Conservation (phyloP, 1,140 invertebrate genomes). For the Ceratitis capitata region DNA sequence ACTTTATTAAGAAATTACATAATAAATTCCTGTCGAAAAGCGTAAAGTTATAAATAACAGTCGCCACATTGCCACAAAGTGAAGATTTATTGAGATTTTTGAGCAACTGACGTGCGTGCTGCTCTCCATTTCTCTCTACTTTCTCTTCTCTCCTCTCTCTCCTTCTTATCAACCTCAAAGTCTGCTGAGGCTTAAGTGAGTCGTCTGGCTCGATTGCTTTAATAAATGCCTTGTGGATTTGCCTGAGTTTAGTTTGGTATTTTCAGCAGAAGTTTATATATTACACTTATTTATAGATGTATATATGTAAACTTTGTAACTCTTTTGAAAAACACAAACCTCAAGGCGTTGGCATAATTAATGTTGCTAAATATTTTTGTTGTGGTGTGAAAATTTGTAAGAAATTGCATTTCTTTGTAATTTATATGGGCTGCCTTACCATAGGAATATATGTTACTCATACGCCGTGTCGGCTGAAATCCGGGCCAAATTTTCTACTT, state of each 20-base stretch:
- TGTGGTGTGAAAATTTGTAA: neutral
- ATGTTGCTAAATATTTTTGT: neutral
- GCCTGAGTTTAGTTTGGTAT: neutral
- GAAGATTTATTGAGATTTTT: conserved; percentile 16
- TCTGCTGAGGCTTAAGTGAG: neutral
- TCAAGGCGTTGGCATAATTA: neutral
- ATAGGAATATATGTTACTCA: neutral
- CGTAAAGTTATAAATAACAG: conserved; percentile 36
- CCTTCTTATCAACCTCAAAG: no score
- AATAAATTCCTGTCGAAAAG: conserved; percentile 21
- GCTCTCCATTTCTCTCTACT: no score
- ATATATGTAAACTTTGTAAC: neutral
- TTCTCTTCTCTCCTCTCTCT: no score
- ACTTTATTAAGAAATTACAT: conserved; percentile 38
- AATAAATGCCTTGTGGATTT: neutral
- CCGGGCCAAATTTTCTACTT: no score
- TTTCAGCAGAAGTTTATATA: no score
- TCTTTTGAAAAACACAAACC: neutral
- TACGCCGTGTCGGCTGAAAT: neutral
- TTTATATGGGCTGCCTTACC: neutral
- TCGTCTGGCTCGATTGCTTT: neutral
- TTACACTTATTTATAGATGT: no score
- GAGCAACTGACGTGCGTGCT: neutral
- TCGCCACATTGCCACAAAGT: conserved; percentile 25
- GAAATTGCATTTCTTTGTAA: neutral